phyloP scores from a whole-genome alignment of 2,113 vertebrate genomes.

The Arenaria interpres region DNA sequence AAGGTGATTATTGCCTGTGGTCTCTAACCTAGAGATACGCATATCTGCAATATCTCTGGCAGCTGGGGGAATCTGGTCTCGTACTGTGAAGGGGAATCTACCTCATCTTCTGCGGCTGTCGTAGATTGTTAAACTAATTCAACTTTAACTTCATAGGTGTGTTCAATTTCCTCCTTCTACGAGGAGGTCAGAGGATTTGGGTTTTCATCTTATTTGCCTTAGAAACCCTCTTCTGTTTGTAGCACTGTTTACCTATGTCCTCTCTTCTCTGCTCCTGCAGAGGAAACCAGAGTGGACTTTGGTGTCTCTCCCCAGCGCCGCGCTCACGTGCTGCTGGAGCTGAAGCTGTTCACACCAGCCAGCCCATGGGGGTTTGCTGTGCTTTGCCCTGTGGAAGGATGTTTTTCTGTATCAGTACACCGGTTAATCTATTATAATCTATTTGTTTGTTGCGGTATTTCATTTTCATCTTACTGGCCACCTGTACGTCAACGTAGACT shows the following conservation, averaged over 20 bases:
- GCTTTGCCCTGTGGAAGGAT: background rate
- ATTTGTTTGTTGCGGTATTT: background rate
- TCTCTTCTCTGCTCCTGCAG: background rate
- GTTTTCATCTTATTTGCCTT: background rate
- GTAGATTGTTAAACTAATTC: background rate
- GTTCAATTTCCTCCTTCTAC: background rate
- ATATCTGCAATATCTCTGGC: background rate
- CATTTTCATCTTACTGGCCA: background rate
- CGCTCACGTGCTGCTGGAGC: accelerated
- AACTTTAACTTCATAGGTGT: background rate
- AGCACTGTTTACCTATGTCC: accelerated
- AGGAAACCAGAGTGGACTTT: background rate
- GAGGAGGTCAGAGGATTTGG: background rate
- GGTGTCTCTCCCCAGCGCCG: accelerated
- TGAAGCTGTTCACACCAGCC: background rate
- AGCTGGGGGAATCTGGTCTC: accelerated
- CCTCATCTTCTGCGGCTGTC: accelerated
- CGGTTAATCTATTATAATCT: background rate
- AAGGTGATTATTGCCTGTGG: background rate
- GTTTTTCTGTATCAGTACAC: background rate
- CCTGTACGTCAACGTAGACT: background rate
- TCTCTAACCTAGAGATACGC: background rate
- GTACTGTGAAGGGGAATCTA: background rate
- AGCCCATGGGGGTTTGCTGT: background rate
- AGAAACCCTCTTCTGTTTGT: background rate